Base-by-base conservation (phyloP, 2,113 vertebrate genomes). In the Gobius niger region DNA sequence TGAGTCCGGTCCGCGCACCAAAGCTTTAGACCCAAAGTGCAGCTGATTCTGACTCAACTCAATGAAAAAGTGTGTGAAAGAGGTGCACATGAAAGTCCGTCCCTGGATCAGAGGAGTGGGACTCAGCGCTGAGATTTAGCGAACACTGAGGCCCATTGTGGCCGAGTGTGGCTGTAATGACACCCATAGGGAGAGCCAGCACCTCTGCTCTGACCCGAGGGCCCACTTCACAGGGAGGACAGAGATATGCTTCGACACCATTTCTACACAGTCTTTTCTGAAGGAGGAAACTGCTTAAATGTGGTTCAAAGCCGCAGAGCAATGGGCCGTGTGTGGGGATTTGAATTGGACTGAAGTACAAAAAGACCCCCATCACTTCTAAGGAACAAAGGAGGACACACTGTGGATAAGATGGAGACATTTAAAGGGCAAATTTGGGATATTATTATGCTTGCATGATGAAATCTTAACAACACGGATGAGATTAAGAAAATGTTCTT, bases 111-210 rank as follows among this genome's bases (percentile, higher is more conserved):
- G 52, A 56, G 53, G 49, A 61, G 24, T 3, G 24, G 24, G 47
- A 8, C 53, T 34, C 63, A 42, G 46, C 19, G 47, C 42, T 60
- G 50, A 63, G 72, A 56, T 82, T 73, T 75, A 82, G 73, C 80
- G 72, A 40, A 74, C 62, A 59, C 54, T 40, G 24, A 40, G 54
- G 54, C 60, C 60, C 47, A 72, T 56, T 4, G 13, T 68, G 65
- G 15, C 73, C 83, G 7, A 52, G 77, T 63, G 77, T 2, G 62
- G 44, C 50, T 72, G 49, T 68, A 74, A 83, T 82, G 73, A 77
- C 74, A 72, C 47, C 68, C 46, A 6, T 41, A 44, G 67, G 50
- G 61, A 57, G 61, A 40, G n/a, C 12, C 9, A 11, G 19, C 19
- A 50, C 52, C 63, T 57, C 61, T n/a, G 66, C 68, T 71, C 68